These are phyloP conservation scores for Struthidea cinerea DNA, from an alignment of 2,113 vertebrate genomes.

Conservation along the genomic window DNA sequence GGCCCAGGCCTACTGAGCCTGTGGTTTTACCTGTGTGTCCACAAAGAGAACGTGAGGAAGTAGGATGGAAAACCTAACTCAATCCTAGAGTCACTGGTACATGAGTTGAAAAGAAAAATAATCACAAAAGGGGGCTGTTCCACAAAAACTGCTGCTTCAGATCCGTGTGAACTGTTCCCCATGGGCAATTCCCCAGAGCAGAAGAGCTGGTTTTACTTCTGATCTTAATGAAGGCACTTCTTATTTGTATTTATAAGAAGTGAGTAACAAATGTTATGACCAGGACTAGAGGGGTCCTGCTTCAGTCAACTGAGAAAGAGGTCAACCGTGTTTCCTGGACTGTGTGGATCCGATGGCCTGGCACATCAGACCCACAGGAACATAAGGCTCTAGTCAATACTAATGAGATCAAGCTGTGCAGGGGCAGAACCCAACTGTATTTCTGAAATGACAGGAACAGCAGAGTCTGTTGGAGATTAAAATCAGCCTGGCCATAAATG, in stretches of 20 bases:
- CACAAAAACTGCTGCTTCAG: not conserved
- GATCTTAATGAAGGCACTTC: not conserved
- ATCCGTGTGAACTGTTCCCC: not conserved
- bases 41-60: not conserved
- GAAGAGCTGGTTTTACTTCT: not conserved
- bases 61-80: not conserved
- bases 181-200: not conserved
- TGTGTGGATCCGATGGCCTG: not conserved
- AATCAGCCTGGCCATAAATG: not conserved
- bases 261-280: not conserved
- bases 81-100: fast-evolving
- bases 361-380: not conserved
- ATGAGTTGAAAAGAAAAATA: not conserved
- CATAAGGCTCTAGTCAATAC: not conserved
- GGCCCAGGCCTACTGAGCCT: not conserved
- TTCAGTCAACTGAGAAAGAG: not conserved
- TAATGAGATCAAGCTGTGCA: not conserved
- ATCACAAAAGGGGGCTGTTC: not conserved
- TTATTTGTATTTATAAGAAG: not conserved
- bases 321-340: not conserved
- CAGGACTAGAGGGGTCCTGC: not conserved
- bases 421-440: not conserved
- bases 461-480: not conserved
- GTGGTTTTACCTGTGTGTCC: not conserved
- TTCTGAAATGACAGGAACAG: not conserved